These are phyloP conservation scores for Crossaster papposus DNA, from an alignment of 53 echinoderm and acorn worm species.

Conservation along the genomic window DNA sequence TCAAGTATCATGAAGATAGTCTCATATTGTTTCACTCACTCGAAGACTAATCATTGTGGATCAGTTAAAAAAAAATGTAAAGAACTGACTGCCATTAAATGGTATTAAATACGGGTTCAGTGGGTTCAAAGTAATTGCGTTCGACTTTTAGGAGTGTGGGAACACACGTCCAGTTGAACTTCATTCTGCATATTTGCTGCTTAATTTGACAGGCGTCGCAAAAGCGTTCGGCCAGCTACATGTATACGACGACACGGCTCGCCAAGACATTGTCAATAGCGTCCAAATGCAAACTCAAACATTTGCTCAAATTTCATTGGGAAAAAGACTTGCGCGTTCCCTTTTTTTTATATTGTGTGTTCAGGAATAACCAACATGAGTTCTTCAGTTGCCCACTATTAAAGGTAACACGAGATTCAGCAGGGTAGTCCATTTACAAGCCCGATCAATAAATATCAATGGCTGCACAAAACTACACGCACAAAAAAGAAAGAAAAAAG, in stretches of 20 bases:
- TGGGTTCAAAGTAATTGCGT: background rate
- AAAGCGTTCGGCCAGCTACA: background rate
- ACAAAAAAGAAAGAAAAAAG: background rate
- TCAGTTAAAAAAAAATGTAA: background rate
- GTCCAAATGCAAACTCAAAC: constrained; percentile 45
- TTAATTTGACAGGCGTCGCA: constrained; percentile 42
- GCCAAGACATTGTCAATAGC: constrained; percentile 43
- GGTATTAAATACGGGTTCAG: background rate
- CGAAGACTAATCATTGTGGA: background rate
- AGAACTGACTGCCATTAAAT: background rate
- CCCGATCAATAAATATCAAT: constrained; percentile 48
- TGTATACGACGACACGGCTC: background rate
- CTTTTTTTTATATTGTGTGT: constrained; percentile 3
- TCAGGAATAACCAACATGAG: constrained; percentile 16
- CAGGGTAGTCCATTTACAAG: constrained; percentile 34
- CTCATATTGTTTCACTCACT: background rate
- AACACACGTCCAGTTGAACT: constrained; percentile 12
- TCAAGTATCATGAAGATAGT: background rate
- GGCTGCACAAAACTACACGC: constrained; percentile 22
- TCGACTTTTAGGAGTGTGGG: background rate
- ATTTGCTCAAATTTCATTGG: constrained; percentile 55
- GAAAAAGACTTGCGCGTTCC: constrained; percentile 7
- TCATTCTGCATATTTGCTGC: background rate
- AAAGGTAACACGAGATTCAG: constrained; percentile 42
- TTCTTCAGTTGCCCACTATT: constrained; percentile 41